phyloP scores from a whole-genome alignment of 1,140 invertebrate species.

The Drosophila triauraria region DNA sequence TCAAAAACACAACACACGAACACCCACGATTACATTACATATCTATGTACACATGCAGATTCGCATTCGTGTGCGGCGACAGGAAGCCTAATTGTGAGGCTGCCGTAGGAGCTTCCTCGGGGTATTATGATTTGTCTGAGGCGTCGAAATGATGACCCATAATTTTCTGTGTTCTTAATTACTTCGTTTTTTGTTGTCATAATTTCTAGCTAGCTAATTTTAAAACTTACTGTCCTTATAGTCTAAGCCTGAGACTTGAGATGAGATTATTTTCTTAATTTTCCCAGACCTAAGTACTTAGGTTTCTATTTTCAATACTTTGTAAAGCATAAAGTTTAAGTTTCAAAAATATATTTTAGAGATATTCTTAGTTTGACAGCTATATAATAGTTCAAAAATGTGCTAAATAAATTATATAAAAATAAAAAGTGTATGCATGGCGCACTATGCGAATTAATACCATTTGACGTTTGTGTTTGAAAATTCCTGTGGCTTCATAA shows the following conservation, averaged over 20 bases:
- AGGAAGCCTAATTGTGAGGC: slow-evolving; percentile 40
- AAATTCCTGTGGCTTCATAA: slow-evolving; percentile 61
- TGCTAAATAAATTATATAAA: too few species aligned
- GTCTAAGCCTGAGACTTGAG: too few species aligned
- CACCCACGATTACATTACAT: slow-evolving; percentile 31
- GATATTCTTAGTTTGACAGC: too few species aligned
- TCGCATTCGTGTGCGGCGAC: slow-evolving; percentile 3
- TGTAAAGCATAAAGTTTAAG: too few species aligned
- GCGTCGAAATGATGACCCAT: neutral
- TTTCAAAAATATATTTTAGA: neutral
- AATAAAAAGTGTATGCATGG: slow-evolving; percentile 6
- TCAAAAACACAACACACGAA: slow-evolving; percentile 38
- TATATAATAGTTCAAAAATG: too few species aligned
- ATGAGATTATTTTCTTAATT: too few species aligned
- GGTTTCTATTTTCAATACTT: too few species aligned
- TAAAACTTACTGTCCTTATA: neutral
- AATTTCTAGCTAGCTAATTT: neutral
- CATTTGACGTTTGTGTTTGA: slow-evolving; percentile 16
- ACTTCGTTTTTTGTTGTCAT: neutral
- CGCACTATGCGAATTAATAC: slow-evolving; percentile 6
- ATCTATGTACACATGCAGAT: neutral
- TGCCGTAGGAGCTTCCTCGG: neutral
- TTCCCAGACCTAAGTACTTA: too few species aligned
- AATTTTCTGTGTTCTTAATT: neutral
- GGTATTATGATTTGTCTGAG: slow-evolving; percentile 21